These are phyloP conservation scores for Pica pica DNA, from an alignment of 2,113 vertebrate species.

Conservation along the genomic window DNA sequence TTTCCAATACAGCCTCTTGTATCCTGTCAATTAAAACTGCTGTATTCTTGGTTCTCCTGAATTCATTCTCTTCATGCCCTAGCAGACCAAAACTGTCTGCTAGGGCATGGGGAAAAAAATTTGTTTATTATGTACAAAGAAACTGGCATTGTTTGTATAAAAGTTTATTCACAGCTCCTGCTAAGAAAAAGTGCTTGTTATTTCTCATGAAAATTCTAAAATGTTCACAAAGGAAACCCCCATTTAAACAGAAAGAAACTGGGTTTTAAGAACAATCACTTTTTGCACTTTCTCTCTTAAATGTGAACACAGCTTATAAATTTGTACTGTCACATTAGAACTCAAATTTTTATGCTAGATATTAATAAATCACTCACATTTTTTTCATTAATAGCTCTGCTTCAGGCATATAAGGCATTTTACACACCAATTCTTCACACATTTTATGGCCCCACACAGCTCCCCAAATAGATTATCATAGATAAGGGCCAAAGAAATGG, in stretches of 20 bases:
- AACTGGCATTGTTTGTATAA: not conserved
- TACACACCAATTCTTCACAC: not conserved
- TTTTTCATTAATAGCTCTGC: not conserved
- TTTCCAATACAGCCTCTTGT: not conserved
- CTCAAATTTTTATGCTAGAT: not conserved
- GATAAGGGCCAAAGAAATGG: not conserved
- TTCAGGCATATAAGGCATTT: not conserved
- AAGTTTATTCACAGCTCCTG: not conserved
- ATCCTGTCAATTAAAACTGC: not conserved
- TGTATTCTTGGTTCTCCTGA: not conserved
- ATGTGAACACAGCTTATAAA: not conserved
- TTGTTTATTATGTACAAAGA: not conserved
- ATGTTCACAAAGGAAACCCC: not conserved
- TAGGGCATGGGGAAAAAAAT: not conserved
- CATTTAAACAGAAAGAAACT: not conserved
- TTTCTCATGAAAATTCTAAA: not conserved
- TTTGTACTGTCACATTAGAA: not conserved
- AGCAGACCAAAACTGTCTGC: not conserved
- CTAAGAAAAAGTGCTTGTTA: not conserved
- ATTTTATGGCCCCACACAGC: not conserved
- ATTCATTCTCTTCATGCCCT: not conserved
- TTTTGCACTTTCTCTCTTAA: not conserved
- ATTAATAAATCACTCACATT: not conserved
- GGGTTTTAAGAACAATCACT: not conserved
- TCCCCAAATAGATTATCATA: not conserved